Base-by-base conservation (phyloP, 64 coral and sea anemone genomes). In the Anthopleura sola region DNA sequence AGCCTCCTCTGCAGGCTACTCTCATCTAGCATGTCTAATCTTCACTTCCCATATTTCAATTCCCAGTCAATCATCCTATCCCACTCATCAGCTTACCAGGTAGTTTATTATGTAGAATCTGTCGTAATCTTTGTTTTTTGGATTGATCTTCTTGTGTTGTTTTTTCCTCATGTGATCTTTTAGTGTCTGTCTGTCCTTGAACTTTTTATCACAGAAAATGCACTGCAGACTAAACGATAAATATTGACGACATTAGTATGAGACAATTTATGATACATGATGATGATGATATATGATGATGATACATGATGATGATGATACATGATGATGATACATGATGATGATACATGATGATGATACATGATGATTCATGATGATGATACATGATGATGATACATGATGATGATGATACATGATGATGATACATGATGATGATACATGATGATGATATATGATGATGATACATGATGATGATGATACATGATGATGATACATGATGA, bases 151-250 rank as follows among this genome's bases (percentile, higher is more conserved):
- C 69, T 92, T 99, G 86, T 99, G 97, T 47, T 95, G 82, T 32
- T 99, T 99, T 83, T 99, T 99, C 49, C 97, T 99, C 97, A 99
- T 99, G 80, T 99, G 97, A 82, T 99, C 93, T 91, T 92, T 94
- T 33, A 99, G 85, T 32, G 93, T 89, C 76, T 86, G 87, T 78
- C 93, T 89, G 77, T 99, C 93, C 92, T 94, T 92, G 34, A 99
- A 99, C 78, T 86, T 85, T 53, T 99, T 99, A 36, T 99, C 97
- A 90, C 97, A 99, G 82, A 89, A 99, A 20, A 99, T 60, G 26
- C 93, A 99, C 56, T 94, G 97, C 14, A 99, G 58, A 85, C 97
- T 99, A 64, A 32, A 92, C n/a, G 3, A 5, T 5, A 17, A 58
- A 58, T 58, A 17, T 58, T 58, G 55, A 58, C 21, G 15, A 21